A percentile compares a stretch with the other conserved stretches of the same genome.
These are phyloP conservation scores for Coptodon bakossiorum DNA, from an alignment of 2,113 vertebrate species.

Conservation along the genomic window DNA sequence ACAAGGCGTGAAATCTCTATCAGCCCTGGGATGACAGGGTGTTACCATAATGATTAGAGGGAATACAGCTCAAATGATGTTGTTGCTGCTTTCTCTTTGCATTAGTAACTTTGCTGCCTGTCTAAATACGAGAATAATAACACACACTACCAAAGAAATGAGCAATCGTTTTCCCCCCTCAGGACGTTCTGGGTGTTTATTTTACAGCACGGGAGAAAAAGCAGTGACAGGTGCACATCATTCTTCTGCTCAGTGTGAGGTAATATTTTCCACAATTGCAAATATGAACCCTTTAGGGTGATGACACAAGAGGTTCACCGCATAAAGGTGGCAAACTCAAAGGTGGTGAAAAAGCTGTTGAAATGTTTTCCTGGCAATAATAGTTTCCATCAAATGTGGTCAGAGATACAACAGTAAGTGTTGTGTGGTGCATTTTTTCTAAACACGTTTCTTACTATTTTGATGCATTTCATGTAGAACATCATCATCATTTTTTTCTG, in stretches of 20 bases:
- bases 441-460: not conserved
- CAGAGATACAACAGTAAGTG: not conserved
- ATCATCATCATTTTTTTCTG: not conserved
- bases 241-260: not conserved
- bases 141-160: not conserved
- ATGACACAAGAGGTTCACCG: not conserved
- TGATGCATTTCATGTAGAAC: not conserved
- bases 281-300: not conserved
- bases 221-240: not conserved
- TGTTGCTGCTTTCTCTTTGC: not conserved
- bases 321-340: not conserved
- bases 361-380: not conserved
- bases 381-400: not conserved
- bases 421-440: not conserved
- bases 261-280: slow-evolving; percentile 21
- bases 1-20: slow-evolving; percentile 36
- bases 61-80: not conserved
- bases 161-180: not conserved
- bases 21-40: slow-evolving; percentile 24
- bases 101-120: not conserved
- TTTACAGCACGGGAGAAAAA: not conserved
- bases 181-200: not conserved
- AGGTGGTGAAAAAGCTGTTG: slow-evolving; percentile 5
- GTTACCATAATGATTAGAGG: slow-evolving; percentile 14
- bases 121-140: not conserved